Percentiles rank a stretch among this genome's conserved stretches.
These are phyloP conservation scores for Petrophora chlorosata DNA, from an alignment of 2,888 invertebrate species.

Conservation along the genomic window DNA sequence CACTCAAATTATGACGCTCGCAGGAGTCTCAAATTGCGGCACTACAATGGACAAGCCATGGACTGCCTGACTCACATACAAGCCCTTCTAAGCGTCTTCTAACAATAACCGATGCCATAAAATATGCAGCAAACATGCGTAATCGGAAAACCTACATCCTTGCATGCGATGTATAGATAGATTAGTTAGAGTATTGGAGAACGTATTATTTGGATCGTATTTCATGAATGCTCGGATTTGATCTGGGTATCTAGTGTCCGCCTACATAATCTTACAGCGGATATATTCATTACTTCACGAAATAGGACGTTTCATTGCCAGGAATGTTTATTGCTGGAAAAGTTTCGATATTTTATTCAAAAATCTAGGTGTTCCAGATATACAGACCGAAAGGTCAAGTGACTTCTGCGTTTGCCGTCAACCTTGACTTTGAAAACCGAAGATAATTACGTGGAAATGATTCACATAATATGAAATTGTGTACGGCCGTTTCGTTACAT, in stretches of 20 bases:
- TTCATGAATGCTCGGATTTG: constrained; percentile 24
- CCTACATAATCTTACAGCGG: no score
- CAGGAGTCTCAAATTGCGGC: constrained; percentile 14
- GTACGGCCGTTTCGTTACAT: no score
- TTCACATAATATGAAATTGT: no score
- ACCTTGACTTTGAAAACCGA: constrained; percentile 10
- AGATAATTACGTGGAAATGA: no score
- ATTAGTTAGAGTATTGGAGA: no score
- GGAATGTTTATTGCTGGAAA: not conserved
- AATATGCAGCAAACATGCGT: constrained; percentile 22
- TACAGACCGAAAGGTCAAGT: not conserved
- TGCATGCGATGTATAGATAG: constrained; percentile 1
- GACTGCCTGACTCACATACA: constrained; percentile 27
- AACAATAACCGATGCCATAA: constrained; percentile 24
- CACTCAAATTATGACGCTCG: constrained; percentile 2
- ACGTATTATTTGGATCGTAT: constrained; percentile 2
- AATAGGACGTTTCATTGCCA: not conserved
- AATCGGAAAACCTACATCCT: constrained; percentile 16
- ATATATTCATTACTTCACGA: not conserved
- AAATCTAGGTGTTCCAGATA: no score
- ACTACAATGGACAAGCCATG: constrained; percentile 22
- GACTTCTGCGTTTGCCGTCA: not conserved
- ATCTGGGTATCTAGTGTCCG: constrained; percentile 11
- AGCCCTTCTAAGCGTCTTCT: constrained; percentile 23
- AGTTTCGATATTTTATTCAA: not conserved